phyloP scores from a whole-genome alignment of 2,113 vertebrate genomes.

The Phaetusa simplex region DNA sequence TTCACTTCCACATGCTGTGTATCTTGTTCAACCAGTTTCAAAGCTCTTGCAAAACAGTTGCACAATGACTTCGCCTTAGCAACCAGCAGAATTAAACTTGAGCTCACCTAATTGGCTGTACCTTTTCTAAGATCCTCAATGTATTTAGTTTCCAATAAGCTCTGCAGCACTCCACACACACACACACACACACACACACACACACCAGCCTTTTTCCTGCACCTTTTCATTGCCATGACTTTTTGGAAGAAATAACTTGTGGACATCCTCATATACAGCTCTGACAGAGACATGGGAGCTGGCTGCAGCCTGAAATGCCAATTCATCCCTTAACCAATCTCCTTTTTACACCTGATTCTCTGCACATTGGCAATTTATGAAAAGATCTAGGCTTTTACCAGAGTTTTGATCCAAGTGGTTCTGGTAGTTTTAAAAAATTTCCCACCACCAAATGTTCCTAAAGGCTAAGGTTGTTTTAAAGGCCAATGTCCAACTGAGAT shows the following conservation, averaged over 20 bases:
- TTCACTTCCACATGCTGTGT: constrained; percentile 49
- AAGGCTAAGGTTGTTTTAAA: not conserved
- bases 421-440: not conserved
- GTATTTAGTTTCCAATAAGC: constrained; percentile 20
- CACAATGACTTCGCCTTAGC: constrained; percentile 43
- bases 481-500: not conserved
- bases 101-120: constrained; percentile 4
- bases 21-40: constrained; percentile 65
- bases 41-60: constrained; percentile 47
- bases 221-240: not conserved
- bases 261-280: not conserved
- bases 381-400: not conserved
- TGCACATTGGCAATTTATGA: not conserved
- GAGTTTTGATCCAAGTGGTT: not conserved
- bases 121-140: not conserved
- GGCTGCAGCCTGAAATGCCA: not conserved
- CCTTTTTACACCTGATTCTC: not conserved
- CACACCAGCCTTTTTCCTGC: not conserved
- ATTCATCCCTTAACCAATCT: not conserved
- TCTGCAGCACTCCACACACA: not conserved
- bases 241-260: not conserved
- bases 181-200: too few species aligned
- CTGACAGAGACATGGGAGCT: not conserved
- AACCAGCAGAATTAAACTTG: constrained; percentile 23
- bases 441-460: not conserved